Evolutionary conservation across 1,140 invertebrate genomes (phyloP).

Genomic region (Macrosteles quadrilineatus): DNA sequence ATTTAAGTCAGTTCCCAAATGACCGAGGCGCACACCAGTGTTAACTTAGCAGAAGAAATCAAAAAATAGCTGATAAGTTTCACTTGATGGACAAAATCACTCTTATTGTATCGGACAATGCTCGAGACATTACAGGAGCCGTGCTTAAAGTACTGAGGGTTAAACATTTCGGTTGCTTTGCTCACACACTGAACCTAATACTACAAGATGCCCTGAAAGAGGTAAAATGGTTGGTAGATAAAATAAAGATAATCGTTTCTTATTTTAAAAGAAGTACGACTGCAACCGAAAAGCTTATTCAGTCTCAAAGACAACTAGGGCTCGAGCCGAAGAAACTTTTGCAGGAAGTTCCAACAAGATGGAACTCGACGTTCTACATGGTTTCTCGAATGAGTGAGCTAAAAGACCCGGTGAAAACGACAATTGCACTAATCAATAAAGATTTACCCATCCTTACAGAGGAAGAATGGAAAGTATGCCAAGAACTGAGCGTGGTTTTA

Average conservation of each 20-base stretch:
- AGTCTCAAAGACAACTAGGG: conserved; percentile 16
- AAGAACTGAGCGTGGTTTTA: conserved; percentile 44
- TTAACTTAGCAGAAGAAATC: conserved; percentile 25
- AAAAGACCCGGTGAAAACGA: conserved; percentile 40
- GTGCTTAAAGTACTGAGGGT: conserved; percentile 20
- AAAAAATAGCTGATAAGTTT: conserved; percentile 39
- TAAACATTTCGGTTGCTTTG: conserved; percentile 40
- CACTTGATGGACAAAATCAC: conserved; percentile 41
- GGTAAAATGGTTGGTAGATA: neutral
- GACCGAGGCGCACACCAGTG: conserved; percentile 4
- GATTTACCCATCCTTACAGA: conserved; percentile 45
- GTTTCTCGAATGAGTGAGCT: conserved; percentile 45
- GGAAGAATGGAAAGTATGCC: conserved; percentile 45
- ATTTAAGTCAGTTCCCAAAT: conserved; percentile 13
- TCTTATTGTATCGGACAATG: conserved; percentile 41
- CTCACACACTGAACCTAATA: conserved; percentile 37
- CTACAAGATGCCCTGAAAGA: conserved; percentile 27
- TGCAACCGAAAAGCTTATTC: neutral
- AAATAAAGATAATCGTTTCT: conserved; percentile 9
- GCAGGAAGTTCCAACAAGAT: conserved; percentile 45
- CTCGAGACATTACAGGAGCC: conserved; percentile 36
- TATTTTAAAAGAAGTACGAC: conserved; percentile 10
- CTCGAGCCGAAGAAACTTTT: conserved; percentile 40
- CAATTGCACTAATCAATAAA: conserved; percentile 45
- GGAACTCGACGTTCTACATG: conserved; percentile 50